Base-by-base conservation (phyloP, 2,797 vertebrate species). In the Hydrocynus forskahlii region DNA sequence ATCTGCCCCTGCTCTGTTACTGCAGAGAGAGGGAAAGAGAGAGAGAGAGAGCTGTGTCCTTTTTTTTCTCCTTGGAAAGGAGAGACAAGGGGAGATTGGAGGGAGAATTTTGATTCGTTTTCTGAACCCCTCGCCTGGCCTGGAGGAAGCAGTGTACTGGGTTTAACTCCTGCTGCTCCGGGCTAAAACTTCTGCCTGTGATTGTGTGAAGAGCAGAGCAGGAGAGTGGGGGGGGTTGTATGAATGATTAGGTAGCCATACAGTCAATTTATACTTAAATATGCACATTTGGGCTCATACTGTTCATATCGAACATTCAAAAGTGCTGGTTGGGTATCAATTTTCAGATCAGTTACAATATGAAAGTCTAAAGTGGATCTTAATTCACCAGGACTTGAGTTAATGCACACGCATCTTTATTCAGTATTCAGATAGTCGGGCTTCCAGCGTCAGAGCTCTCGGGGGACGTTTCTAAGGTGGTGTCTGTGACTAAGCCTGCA, bases 111-210 rank as follows among this genome's bases (percentile, higher is more conserved):
- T 62, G 48, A 69, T 52, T n/a, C 45, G 21, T 73, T 72, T 38
- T 78, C 21, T 57, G 25, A 75, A 76, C 45, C 29, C 25, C 13
- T 5, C 64, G 4, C 62, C 16, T 40, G 13, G 59, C 13, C 48
- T 16, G 21, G 55, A 19, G 60, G 21, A 70, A 38, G 48, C 45
- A 29, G 57, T 64, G 29, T 7, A n/a, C 43, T 80, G 38, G 17
- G 19, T 35, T 81, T 84, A 79, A 81, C 79, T 48, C 45, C 40
- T 77, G 54, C 19, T 7, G 9, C 40, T 23, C 23, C 75, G 29
- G 73, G 50, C 63, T 40, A 55, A 38, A 38, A 8, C 38, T 59
- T 59, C 9, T 63, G 59, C 45, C 57, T 38, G 45, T 43, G 55
- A 69, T 62, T 5, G n/a, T 45, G 45, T 23, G 54, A 60, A 71